phyloP scores from a whole-genome alignment of 2,888 invertebrate species.

The Cryptus armator region DNA sequence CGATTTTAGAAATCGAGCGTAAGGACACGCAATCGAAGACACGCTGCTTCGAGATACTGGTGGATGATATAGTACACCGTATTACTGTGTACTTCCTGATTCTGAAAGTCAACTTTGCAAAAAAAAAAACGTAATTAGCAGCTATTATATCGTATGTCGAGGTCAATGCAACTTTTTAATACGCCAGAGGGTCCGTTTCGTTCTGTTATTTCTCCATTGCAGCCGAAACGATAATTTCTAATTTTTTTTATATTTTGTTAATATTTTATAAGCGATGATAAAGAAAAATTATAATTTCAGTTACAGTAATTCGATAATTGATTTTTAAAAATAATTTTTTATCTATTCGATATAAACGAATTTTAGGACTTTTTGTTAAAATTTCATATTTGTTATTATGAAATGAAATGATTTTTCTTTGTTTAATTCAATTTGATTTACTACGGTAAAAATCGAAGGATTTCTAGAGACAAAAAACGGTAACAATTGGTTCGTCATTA shows the following conservation, averaged over 20 bases:
- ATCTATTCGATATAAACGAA: not conserved
- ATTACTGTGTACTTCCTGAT: slow-evolving; percentile 41
- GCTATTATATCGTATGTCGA: not conserved
- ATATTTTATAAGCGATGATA: not conserved
- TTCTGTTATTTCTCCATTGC: not conserved
- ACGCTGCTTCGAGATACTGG: slow-evolving; percentile 6
- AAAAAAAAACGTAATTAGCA: not conserved
- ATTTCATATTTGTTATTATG: not conserved
- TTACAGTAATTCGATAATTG: not conserved
- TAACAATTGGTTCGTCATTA: not conserved
- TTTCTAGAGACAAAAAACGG: not conserved
- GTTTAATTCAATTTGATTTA: not conserved
- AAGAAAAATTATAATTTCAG: not conserved
- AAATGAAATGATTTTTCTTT: not conserved
- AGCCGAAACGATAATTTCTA: not conserved
- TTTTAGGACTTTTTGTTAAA: not conserved
- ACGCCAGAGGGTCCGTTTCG: not conserved
- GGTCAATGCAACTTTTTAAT: not conserved
- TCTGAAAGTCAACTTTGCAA: slow-evolving; percentile 13
- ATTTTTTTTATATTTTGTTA: not conserved
- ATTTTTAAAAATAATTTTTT: not conserved
- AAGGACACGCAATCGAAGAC: slow-evolving; percentile 76
- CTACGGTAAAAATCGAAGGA: not conserved
- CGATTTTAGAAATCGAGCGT: slow-evolving; percentile 82
- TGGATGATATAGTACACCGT: slow-evolving; percentile 2